These are phyloP conservation scores for Camponotus vicinus DNA, from an alignment of 1,140 invertebrate species.

Conservation along the genomic window DNA sequence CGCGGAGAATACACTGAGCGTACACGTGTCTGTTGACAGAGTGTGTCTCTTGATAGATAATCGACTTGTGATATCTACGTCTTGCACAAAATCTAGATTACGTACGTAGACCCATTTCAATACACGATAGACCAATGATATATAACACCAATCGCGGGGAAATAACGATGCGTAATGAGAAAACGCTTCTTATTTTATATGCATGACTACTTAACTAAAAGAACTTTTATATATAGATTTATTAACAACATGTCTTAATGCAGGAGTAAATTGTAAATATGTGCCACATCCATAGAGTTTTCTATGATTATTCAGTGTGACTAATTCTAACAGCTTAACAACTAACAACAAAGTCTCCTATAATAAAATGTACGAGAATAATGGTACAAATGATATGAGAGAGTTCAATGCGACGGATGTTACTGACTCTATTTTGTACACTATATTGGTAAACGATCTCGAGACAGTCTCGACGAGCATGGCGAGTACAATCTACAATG, in stretches of 20 bases:
- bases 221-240: conserved; percentile 4
- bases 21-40: conserved; percentile 22
- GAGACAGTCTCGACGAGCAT: conserved; percentile 14
- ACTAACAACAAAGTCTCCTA: background rate
- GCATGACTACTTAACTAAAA: background rate
- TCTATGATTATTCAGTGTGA: background rate
- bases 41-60: background rate
- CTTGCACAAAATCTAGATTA: conserved; percentile 8
- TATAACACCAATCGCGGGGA: background rate
- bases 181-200: background rate
- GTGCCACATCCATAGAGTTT: background rate
- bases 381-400: conserved; percentile 43
- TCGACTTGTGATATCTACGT: background rate
- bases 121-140: background rate
- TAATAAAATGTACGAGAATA: conserved; percentile 35
- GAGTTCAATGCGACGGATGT: conserved; percentile 31
- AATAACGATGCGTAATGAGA: background rate
- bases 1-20: background rate
- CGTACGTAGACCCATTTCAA: background rate
- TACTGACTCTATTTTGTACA: conserved; percentile 52
- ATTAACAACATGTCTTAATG: background rate
- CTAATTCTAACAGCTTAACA: conserved; percentile 27
- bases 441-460: conserved; percentile 40
- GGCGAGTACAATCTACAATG: conserved; percentile 32
- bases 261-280: conserved; percentile 16